A percentile compares a stretch with the other conserved stretches of the same genome.
Conservation (phyloP, 2,797 vertebrate genomes). For the Luscinia luscinia region DNA sequence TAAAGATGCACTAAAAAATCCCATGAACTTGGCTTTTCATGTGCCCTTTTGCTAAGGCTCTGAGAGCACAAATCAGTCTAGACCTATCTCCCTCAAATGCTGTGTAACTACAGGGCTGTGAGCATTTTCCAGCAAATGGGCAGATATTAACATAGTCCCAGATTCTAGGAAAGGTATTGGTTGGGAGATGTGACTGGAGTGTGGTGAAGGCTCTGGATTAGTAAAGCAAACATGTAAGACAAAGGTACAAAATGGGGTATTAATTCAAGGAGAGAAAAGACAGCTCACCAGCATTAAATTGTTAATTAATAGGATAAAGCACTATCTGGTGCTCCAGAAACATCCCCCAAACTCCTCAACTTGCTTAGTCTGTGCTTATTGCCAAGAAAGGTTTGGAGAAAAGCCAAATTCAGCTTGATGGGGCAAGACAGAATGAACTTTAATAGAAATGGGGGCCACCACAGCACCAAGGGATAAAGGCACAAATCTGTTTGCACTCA, state of each 20-base stretch:
- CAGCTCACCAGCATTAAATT: conserved; percentile 2
- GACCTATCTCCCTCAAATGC: neutral
- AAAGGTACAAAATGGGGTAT: conserved; percentile 1
- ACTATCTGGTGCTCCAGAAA: conserved; percentile 36
- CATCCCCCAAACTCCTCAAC: neutral
- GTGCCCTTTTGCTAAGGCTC: neutral
- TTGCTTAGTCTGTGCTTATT: neutral
- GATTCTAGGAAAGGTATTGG: neutral
- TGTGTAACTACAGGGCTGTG: neutral
- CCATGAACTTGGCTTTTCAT: neutral
- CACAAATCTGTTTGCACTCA: neutral
- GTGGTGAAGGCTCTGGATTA: neutral
- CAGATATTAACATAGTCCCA: neutral
- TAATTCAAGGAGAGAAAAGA: conserved; percentile 28
- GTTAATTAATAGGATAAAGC: conserved; percentile 18
- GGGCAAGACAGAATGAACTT: conserved; percentile 29
- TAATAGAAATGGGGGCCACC: neutral
- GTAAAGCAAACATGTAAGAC: neutral
- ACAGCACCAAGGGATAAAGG: neutral
- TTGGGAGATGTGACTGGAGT: neutral
- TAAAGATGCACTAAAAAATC: neutral
- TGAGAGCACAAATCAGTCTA: neutral
- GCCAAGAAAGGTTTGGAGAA: conserved; percentile 3
- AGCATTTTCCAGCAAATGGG: neutral
- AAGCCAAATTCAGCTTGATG: neutral